A percentile compares a stretch with the other conserved stretches of the same genome.
Evolutionary conservation across 2,797 vertebrate species (phyloP).

Genomic region (Eidolon dupreanum): DNA sequence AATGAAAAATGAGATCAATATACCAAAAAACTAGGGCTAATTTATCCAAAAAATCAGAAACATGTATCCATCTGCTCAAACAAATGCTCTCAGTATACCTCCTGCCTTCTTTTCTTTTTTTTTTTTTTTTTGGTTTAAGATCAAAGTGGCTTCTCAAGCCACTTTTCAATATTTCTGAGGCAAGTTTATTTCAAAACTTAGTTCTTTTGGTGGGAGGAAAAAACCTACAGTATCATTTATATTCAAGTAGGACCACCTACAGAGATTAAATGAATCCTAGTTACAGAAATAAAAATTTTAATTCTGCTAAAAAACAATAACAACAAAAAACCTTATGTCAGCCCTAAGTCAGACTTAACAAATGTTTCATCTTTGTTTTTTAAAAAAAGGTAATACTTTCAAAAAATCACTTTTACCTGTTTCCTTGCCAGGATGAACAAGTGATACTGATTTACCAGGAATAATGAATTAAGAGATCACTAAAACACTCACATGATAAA

Average conservation of each 20-base stretch:
- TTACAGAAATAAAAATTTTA: background rate
- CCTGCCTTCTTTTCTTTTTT: background rate
- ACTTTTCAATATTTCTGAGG: background rate
- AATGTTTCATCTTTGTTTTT: slow-evolving; percentile 29
- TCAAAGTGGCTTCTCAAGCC: background rate
- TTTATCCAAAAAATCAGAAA: background rate
- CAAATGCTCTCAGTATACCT: background rate
- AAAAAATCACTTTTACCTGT: slow-evolving; percentile 43
- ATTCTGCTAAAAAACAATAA: background rate
- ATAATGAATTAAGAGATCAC: slow-evolving; percentile 91
- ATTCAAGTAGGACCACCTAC: slow-evolving; percentile 44
- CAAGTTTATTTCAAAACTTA: slow-evolving; percentile 12
- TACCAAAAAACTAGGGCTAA: background rate
- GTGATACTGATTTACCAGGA: slow-evolving; percentile 83
- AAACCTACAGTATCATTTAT: background rate
- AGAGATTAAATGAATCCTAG: background rate
- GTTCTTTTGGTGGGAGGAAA: background rate
- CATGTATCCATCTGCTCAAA: background rate
- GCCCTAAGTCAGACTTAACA: background rate
- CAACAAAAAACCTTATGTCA: background rate
- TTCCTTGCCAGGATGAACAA: slow-evolving; percentile 86
- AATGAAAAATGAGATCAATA: slow-evolving; percentile 23
- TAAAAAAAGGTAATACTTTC: background rate
- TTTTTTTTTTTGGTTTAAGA: background rate
- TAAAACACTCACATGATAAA: background rate